A percentile compares a stretch with the other conserved stretches of the same genome.
Conservation (phyloP, 2,797 vertebrate species). For the Neomorphus geoffroyi region DNA sequence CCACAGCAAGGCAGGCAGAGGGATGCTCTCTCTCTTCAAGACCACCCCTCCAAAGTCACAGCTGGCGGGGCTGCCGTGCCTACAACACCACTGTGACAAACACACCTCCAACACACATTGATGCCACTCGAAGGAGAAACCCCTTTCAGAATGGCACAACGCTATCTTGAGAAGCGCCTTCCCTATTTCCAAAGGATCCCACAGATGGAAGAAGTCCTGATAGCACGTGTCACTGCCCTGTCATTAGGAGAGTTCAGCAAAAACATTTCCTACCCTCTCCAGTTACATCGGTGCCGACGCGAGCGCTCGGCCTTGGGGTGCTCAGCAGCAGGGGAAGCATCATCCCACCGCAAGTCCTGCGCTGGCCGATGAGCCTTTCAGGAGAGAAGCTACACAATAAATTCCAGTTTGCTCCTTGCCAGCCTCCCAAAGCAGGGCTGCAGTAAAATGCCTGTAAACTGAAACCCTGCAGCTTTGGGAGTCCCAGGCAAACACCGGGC, state of each 20-base stretch:
- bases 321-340: not conserved
- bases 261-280: not conserved
- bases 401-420: not conserved
- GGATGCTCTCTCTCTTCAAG: not conserved
- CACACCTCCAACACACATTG: too few species aligned
- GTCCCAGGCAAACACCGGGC: not conserved
- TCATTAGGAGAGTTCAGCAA: not conserved
- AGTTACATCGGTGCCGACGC: accelerated
- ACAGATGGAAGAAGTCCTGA: not conserved
- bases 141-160: not conserved
- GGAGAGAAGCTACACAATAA: not conserved
- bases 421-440: not conserved
- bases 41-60: accelerated
- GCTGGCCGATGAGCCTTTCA: accelerated
- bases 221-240: not conserved
- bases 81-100: not conserved
- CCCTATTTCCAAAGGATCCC: not conserved
- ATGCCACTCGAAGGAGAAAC: not conserved
- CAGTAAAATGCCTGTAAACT: not conserved
- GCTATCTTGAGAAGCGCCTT: not conserved
- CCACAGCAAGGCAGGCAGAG: not conserved
- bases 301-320: not conserved
- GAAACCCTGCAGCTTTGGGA: not conserved
- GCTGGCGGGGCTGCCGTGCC: not conserved
- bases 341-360: not conserved